Evolutionary conservation across 2,888 invertebrate species (phyloP), one percentile per base, ranked within the genome.

Genomic region (Cataglyphis rosenhaueri): DNA sequence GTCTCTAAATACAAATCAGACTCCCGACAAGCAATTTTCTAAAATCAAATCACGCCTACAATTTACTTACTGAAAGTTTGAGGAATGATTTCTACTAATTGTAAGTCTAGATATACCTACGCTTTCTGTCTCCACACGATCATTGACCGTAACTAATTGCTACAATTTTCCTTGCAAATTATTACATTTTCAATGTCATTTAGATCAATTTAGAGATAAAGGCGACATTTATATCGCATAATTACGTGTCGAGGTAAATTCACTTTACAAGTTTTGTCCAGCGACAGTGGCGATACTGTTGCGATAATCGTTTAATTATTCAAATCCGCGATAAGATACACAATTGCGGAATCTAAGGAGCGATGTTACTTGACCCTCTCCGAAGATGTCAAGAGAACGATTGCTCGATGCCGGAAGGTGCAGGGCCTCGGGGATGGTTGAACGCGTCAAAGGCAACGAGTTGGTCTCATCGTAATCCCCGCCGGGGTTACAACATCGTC

Each of bases 371-470:
- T 18, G 41, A 74, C 62, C 15, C 32, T 74, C 9, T 44, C 15
- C 9, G 9, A 2, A 12, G 29, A 62, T 73, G 64, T 73, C 73
- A 35, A 79, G 21, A 12, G 59, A 44, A 48, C 70, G 48, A 70
- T 61, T 35, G 48, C 38, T 61, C 44, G 59, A 59, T 18, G 61
- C 3, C 44, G 44, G 32, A 35, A 57, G 57, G 21, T 25, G 35
- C 70, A 29, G 15, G 44, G 21, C 21, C 25, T 57, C 9, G 55
- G 35, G 25, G 4, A 55, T 15, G 35, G 65, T 76, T 44, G n/a
- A 15, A 21, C n/a, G 62, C 48, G 38, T 73, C 71, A 73, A 81
- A 81, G 73, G n/a, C n/a, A 81, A 73, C 44, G 38, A 41, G 59
- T 29, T 52, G 32, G 52, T 52, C 38, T 41, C 48, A 18, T 52